Evolutionary conservation across 2,888 invertebrate species (phyloP).

Genomic region (Eustalomyia histrio): DNA sequence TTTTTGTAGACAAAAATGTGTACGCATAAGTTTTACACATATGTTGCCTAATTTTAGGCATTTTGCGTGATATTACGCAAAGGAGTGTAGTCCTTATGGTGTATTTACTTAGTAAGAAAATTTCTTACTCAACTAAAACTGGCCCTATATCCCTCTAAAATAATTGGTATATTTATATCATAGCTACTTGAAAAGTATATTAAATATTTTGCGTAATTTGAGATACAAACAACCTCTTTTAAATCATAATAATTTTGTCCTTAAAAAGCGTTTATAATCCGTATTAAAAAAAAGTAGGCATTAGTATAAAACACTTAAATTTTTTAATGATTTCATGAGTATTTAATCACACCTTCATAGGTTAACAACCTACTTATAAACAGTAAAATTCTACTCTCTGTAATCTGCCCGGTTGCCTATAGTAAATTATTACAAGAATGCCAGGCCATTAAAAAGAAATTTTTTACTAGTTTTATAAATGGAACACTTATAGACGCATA

Average conservation of each 20-base stretch:
- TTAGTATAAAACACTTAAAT: conserved; percentile 9
- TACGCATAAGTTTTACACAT: too few relatives aligned
- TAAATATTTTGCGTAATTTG: too few relatives aligned
- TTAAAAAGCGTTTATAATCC: background rate
- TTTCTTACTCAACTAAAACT: too few relatives aligned
- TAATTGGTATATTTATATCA: too few relatives aligned
- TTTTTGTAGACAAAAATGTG: too few relatives aligned
- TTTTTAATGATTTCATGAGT: conserved; percentile 56
- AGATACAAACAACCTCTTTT: too few relatives aligned
- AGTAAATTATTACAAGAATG: background rate
- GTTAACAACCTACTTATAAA: conserved; percentile 60
- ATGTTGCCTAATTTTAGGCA: too few relatives aligned
- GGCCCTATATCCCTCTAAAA: too few relatives aligned
- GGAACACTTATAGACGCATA: conserved; percentile 1
- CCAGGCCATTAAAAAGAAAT: conserved; percentile 17
- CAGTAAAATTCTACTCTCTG: conserved; percentile 7
- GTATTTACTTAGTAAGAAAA: too few relatives aligned
- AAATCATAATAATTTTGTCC: background rate
- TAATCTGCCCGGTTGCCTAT: background rate
- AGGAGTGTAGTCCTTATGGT: too few relatives aligned
- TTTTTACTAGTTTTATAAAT: conserved; percentile 38
- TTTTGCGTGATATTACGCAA: too few relatives aligned
- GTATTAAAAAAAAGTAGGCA: background rate
- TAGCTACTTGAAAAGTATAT: too few relatives aligned
- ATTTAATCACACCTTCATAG: conserved; percentile 61